Conservation (phyloP, 1,140 invertebrate genomes). For the Neodiprion lecontei region DNA sequence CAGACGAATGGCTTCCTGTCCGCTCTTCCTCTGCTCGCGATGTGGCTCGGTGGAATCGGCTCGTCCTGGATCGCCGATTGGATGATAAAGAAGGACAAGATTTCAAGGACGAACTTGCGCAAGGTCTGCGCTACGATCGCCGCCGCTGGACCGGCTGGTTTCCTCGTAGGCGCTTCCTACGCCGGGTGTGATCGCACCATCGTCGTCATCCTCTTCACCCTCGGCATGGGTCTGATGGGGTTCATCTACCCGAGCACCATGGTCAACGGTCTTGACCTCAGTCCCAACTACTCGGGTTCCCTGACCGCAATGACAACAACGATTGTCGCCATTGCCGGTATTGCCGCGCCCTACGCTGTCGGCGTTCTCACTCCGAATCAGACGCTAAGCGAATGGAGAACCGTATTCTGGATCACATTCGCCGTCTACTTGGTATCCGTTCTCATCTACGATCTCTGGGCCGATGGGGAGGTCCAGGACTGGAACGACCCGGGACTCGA, state of each 20-base stretch:
- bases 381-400: conserved; percentile 74
- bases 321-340: conserved; percentile 80
- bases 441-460: conserved; percentile 72
- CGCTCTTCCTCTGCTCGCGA: conserved; percentile 71
- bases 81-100: conserved; percentile 64
- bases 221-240: conserved; percentile 77
- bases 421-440: conserved; percentile 74
- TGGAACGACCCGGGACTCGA: conserved; percentile 65
- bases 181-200: conserved; percentile 72
- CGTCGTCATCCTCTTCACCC: conserved; percentile 70
- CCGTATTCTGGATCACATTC: conserved; percentile 81
- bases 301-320: conserved; percentile 72
- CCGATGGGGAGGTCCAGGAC: conserved; percentile 71
- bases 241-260: conserved; percentile 76
- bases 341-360: conserved; percentile 74
- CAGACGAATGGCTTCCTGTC: conserved; percentile 69
- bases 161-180: conserved; percentile 79
- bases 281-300: conserved; percentile 79
- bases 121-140: conserved; percentile 77
- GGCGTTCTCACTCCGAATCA: conserved; percentile 58
- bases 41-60: conserved; percentile 73
- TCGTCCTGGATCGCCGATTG: conserved; percentile 71
- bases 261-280: conserved; percentile 82
- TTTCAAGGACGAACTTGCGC: conserved; percentile 66
- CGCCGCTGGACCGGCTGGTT: conserved; percentile 76